Evolutionary conservation across 2,113 vertebrate species (phyloP).

Genomic region (Oreochromis niloticus): DNA sequence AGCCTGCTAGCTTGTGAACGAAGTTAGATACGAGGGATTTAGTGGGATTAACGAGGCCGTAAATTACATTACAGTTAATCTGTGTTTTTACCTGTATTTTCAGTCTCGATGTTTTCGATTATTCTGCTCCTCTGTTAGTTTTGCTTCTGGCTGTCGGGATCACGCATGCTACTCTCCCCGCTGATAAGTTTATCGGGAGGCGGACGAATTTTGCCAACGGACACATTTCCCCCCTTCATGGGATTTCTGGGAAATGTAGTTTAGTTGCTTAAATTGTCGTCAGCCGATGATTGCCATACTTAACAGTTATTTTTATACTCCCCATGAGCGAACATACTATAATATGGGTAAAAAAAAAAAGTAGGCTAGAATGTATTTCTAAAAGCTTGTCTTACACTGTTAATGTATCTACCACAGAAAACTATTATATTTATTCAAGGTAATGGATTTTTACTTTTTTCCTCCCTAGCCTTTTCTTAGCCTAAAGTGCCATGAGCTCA

Average conservation of each 20-base stretch:
- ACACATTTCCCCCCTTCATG: neutral
- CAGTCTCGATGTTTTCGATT: no score
- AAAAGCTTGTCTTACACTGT: neutral
- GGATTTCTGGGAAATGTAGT: conserved; percentile 51
- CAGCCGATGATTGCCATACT: neutral
- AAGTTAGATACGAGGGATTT: neutral
- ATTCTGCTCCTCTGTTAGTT: neutral
- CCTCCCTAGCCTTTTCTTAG: neutral
- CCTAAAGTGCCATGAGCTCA: neutral
- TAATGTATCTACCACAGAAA: neutral
- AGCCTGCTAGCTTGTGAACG: neutral
- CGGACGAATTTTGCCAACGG: neutral
- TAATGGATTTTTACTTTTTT: neutral
- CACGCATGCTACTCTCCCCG: neutral
- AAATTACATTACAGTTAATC: neutral
- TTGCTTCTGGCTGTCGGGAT: neutral
- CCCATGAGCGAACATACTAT: neutral
- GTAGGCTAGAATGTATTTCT: neutral
- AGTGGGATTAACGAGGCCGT: fast-evolving
- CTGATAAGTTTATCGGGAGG: neutral
- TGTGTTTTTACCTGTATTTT: neutral
- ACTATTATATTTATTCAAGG: neutral
- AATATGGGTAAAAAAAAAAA: neutral
- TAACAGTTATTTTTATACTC: neutral
- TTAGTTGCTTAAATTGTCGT: neutral